These are phyloP conservation scores for Abrostola tripartita DNA, from an alignment of 2,888 invertebrate genomes.

Conservation along the genomic window DNA sequence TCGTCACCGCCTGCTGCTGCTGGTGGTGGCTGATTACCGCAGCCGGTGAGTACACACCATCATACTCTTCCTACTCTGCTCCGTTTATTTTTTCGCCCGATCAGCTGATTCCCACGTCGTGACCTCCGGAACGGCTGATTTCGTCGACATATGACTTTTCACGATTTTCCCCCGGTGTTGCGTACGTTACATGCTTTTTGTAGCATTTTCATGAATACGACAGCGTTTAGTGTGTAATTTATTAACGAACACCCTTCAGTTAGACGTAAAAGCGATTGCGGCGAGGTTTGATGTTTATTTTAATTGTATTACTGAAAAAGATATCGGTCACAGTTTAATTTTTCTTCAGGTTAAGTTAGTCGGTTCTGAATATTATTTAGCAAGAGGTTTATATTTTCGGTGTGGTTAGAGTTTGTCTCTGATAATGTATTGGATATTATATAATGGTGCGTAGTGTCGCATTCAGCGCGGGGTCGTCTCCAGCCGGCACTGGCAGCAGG, in stretches of 20 bases:
- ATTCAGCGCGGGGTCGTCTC: slow-evolving; percentile 59
- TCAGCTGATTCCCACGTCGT: slow-evolving; percentile 74
- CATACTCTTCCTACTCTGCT: slow-evolving; percentile 20
- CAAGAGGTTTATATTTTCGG: slow-evolving; percentile 3
- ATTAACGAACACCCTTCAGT: slow-evolving; percentile 14
- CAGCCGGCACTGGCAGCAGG: slow-evolving; percentile 62
- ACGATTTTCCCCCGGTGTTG: slow-evolving; percentile 64
- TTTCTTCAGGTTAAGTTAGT: slow-evolving; percentile 41
- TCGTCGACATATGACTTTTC: slow-evolving; percentile 66
- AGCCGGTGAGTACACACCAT: slow-evolving; percentile 82
- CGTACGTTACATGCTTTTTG: slow-evolving; percentile 63
- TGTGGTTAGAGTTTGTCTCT: slow-evolving; percentile 7
- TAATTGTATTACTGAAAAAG: slow-evolving; percentile 22
- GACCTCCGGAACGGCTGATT: slow-evolving; percentile 59
- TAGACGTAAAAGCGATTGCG: slow-evolving; percentile 5
- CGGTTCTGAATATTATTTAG: slow-evolving; percentile 3
- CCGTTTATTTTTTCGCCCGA: slow-evolving; percentile 42
- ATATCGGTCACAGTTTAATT: slow-evolving; percentile 13
- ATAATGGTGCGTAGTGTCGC: slow-evolving; percentile 48
- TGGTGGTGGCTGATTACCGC: slow-evolving; percentile 87
- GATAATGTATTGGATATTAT: slow-evolving; percentile 34
- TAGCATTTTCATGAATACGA: slow-evolving; percentile 64
- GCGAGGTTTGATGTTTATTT: slow-evolving; percentile 18
- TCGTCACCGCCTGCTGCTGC: slow-evolving; percentile 86
- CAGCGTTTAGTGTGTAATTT: slow-evolving; percentile 60